A percentile compares a stretch with the other conserved stretches of the same genome.
Conservation (phyloP, 2,113 vertebrate genomes). For the Poecilia latipinna region DNA sequence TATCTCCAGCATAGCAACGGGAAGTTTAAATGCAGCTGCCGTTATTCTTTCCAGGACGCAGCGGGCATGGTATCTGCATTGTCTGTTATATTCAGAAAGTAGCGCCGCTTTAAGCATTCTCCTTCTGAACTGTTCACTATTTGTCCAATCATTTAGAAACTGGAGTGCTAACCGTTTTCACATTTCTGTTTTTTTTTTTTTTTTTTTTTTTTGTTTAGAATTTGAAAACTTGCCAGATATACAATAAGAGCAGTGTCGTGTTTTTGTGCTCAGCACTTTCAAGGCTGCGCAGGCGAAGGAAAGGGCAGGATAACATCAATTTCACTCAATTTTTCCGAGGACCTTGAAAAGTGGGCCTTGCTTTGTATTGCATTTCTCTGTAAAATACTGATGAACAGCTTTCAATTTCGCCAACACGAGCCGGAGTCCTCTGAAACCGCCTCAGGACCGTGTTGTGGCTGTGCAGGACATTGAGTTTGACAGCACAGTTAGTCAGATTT, state of each 20-base stretch:
- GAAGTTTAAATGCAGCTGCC: constrained; percentile 65
- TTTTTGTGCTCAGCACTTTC: constrained; percentile 54
- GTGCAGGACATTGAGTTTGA: constrained; percentile 12
- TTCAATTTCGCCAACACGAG: constrained; percentile 27
- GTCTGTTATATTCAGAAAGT: constrained; percentile 46
- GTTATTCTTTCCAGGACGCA: constrained; percentile 57
- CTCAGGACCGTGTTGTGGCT: constrained; percentile 3
- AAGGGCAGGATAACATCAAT: constrained; percentile 56
- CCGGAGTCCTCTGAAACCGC: constrained; percentile 7
- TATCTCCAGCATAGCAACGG: constrained; percentile 68
- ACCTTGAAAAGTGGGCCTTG: constrained; percentile 52
- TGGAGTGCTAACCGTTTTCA: constrained; percentile 34
- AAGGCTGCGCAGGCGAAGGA: constrained; percentile 41
- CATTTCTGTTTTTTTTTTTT: constrained; percentile 51
- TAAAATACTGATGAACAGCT: constrained; percentile 34
- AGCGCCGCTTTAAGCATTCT: constrained; percentile 19
- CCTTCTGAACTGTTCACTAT: constrained; percentile 29
- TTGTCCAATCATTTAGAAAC: constrained; percentile 39
- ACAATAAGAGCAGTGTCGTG: constrained; percentile 36
- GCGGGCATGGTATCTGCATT: constrained; percentile 34
- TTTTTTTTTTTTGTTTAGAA: constrained; percentile 50
- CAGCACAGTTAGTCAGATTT: constrained; percentile 12
- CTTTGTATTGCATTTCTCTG: constrained; percentile 40
- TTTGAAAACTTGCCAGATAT: constrained; percentile 49
- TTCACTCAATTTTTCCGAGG: constrained; percentile 56